Conservation (phyloP, 2,888 invertebrate species). For the Beris morrisii region DNA sequence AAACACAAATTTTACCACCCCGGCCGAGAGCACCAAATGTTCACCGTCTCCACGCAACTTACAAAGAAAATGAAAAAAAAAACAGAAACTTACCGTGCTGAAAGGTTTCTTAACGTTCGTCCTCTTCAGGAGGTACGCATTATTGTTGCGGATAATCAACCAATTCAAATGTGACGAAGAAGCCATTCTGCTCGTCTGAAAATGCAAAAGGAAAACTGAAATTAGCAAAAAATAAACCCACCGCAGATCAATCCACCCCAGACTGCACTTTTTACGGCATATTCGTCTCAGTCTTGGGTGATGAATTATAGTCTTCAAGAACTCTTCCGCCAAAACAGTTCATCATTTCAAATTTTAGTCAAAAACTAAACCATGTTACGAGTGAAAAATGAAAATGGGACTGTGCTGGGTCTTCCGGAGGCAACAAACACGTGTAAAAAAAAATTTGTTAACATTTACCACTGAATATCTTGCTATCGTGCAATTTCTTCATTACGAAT, state of each 20-base stretch:
- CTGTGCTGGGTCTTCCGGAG: not conserved
- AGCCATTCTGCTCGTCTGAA: conserved; percentile 45
- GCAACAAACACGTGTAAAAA: conserved; percentile 18
- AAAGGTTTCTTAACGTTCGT: conserved; percentile 56
- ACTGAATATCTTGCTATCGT: not conserved
- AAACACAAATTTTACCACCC: too few species aligned
- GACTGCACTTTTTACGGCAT: too few species aligned
- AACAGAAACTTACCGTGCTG: conserved; percentile 53
- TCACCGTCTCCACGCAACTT: conserved; percentile 36
- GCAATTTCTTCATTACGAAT: not conserved
- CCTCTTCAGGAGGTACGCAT: conserved; percentile 55
- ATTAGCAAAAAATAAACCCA: not conserved
- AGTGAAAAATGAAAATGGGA: conserved; percentile 16
- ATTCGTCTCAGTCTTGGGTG: conserved; percentile 51
- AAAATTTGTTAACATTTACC: conserved; percentile 23
- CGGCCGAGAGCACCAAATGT: too few species aligned
- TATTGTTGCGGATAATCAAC: conserved; percentile 57
- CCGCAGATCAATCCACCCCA: not conserved
- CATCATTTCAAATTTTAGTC: conserved; percentile 48
- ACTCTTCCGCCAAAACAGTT: conserved; percentile 52
- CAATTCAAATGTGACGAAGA: conserved; percentile 56
- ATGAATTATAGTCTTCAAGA: conserved; percentile 57
- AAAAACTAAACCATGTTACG: too few species aligned
- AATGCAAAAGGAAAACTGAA: conserved; percentile 12
- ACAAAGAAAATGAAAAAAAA: conserved; percentile 12